Evolutionary conservation across 2,797 vertebrate species (phyloP), one percentile per base, ranked within the genome.

Genomic region (Rhadinocentrus ornatus): DNA sequence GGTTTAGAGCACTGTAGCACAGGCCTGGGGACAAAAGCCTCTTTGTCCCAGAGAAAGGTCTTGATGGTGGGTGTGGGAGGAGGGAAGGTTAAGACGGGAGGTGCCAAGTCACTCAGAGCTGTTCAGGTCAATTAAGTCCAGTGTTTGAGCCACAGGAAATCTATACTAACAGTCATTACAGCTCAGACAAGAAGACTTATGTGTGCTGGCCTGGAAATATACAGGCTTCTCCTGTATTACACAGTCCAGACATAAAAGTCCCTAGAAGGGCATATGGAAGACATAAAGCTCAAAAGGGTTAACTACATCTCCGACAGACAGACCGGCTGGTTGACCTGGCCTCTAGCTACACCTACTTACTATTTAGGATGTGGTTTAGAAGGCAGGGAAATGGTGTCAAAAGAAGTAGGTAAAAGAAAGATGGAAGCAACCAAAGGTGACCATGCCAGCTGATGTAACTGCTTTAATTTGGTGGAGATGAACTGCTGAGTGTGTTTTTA

Each of bases 81-180:
- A 69, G 78, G 84, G 77, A 80, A 78, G 87, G 83, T 70, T 85
- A 83, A 84, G 86, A 84, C 76, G 69, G 87, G 87, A 91, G 90
- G 92, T 89, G 93, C 91, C 93, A 93, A 94, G 93, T 93, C 93
- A 94, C 92, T 93, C 92, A 80, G 90, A 79, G 86, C 90, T 92
- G 94, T 94, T 95, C 92, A 92, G 93, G 92, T 95, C 94, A 94
- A 94, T 95, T 94, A 95, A 93, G 91, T 91, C 89, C 80, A 85
- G 91, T 93, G 91, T 93, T 94, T 88, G 85, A 88, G 91, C 86
- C 81, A 89, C 89, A 93, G 92, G 94, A 94, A 94, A 94, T 94
- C 91, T 91, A 94, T 92, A 93, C 92, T 89, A 93, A 91, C 92
- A 90, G 88, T 93, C 93, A 91, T 93, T 94, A 94, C 83, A 80